Base-by-base conservation (phyloP, 2,797 vertebrate genomes). In the Hemibagrus guttatus region DNA sequence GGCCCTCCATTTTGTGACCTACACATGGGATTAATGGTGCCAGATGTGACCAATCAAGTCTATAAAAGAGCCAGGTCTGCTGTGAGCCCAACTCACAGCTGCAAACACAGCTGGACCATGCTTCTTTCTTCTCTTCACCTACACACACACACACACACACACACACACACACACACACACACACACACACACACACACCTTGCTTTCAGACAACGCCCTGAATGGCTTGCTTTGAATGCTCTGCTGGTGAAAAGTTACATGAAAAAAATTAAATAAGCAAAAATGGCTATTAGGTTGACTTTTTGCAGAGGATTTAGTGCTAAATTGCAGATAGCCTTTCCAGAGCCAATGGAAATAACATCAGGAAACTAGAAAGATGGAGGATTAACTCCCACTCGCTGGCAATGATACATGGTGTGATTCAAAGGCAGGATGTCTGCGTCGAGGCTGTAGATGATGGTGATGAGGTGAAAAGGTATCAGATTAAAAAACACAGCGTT, bases 21-120 rank as follows among this genome's bases (percentile, higher is more conserved):
- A 85, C 88, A 92, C 91, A 90, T 93, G 89, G 91, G 91, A 89
- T 90, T 92, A 94, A 92, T 86, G 87, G 91, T 66, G 87, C 92
- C 95, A 95, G 93, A 95, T 95, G 95, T 93, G 93, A 93, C 93
- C 92, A 93, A 93, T 94, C 90, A 93, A 84, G 90, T 90, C 91
- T 91, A 92, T 94, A 93, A 95, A 74, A 93, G 91, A 91, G 89
- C 72, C 76, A 87, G 90, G 88, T 90, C 91, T 91, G 92, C 92
- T 88, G 89, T 66, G 87, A 80, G 92, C 84, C 83, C 52, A 86
- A 84, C 76, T 26, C 90, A 91, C 94, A 95, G 94, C 94, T 95
- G 94, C 91, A 90, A 86, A 74, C 87, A 91, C 95, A 95, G 95
- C 94, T 95, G 94, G 93, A 92, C 87, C 49, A 4, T 49, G 84